These are phyloP conservation scores for Microctonus hyperodae DNA, from an alignment of 2,888 invertebrate species.

Conservation along the genomic window DNA sequence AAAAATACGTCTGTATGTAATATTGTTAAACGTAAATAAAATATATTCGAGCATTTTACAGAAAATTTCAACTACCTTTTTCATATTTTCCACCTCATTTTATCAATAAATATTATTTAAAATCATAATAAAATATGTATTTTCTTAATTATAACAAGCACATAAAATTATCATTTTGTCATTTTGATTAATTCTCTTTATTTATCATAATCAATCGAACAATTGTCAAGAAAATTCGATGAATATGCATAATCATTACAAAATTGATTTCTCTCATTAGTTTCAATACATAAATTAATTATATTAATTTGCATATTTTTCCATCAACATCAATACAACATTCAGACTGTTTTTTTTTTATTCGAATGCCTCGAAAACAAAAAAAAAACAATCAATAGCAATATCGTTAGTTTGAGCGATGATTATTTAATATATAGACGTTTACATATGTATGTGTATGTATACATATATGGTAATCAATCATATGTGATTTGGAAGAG, in stretches of 20 bases:
- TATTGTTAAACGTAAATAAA: constrained; percentile 39
- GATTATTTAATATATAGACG: constrained; percentile 13
- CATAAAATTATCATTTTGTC: constrained; percentile 9
- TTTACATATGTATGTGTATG: neutral
- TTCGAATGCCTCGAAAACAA: constrained; percentile 6
- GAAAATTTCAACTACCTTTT: constrained; percentile 6
- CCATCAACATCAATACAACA: neutral
- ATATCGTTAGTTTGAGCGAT: constrained; percentile 20
- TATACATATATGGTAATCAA: too few species aligned
- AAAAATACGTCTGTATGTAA: constrained; percentile 32
- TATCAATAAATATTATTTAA: neutral
- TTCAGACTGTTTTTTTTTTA: neutral
- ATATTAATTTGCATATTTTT: neutral
- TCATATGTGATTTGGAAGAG: neutral
- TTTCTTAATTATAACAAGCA: constrained; percentile 11
- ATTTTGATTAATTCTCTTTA: constrained; percentile 29
- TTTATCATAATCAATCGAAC: constrained; percentile 30
- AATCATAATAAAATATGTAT: neutral
- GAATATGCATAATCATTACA: neutral
- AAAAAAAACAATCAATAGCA: neutral
- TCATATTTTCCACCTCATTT: neutral
- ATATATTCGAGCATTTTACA: constrained; percentile 37
- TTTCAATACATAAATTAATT: neutral
- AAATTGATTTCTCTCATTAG: constrained; percentile 7
- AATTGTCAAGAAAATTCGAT: constrained; percentile 25